Evolutionary conservation across 2,888 invertebrate species (phyloP).

Genomic region (Cataglyphis albicans): DNA sequence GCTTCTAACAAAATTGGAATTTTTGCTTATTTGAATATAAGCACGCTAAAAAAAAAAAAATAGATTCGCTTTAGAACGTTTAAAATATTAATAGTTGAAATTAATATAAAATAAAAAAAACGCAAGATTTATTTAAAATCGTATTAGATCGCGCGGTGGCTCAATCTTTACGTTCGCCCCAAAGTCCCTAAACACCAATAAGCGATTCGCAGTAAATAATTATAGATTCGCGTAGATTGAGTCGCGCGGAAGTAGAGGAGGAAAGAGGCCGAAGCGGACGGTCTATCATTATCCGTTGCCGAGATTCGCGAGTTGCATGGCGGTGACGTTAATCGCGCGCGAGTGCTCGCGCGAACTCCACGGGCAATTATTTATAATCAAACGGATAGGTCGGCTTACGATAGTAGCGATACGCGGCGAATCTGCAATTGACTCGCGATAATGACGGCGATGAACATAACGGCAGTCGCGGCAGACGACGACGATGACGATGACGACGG

Average conservation of each 20-base stretch:
- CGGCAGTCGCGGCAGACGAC: constrained; percentile 56
- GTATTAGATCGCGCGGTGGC: neutral
- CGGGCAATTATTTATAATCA: constrained; percentile 69
- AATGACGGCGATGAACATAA: constrained; percentile 70
- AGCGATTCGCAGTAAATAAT: constrained; percentile 42
- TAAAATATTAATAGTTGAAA: neutral
- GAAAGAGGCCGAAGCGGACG: constrained; percentile 7
- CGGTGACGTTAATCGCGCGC: constrained; percentile 48
- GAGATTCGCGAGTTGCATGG: constrained; percentile 35
- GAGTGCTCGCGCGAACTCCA: constrained; percentile 41
- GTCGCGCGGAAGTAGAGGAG: constrained; percentile 25
- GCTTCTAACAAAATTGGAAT: neutral
- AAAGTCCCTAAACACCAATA: constrained; percentile 16
- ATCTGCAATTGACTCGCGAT: constrained; percentile 67
- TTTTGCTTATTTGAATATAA: neutral
- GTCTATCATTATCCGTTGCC: constrained; percentile 42
- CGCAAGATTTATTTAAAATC: neutral
- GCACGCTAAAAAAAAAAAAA: neutral
- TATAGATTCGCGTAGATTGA: constrained; percentile 31
- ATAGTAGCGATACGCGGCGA: constrained; percentile 60
- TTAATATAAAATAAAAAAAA: neutral
- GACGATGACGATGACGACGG: constrained; percentile 64
- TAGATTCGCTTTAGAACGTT: neutral
- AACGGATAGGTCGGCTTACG: constrained; percentile 63
- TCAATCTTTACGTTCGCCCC: neutral